A percentile compares a stretch with the other conserved stretches of the same genome.
phyloP scores from a whole-genome alignment of 2,888 invertebrate species.

The Buathra laborator region DNA sequence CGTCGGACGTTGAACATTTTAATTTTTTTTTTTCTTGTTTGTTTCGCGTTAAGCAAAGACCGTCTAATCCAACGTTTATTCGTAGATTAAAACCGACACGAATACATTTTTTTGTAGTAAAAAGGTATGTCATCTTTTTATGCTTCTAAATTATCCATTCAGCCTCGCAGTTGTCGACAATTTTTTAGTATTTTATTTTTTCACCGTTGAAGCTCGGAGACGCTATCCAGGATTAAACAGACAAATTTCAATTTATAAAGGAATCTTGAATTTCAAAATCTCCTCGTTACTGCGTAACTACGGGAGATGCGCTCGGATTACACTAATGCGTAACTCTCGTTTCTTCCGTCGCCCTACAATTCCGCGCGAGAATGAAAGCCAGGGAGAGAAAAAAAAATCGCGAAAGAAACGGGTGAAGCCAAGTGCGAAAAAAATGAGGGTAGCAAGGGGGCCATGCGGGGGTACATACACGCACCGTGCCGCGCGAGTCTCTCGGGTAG shows the following conservation, averaged over 20 bases:
- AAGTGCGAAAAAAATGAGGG: constrained; percentile 68
- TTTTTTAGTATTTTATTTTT: no score
- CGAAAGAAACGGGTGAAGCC: constrained; percentile 46
- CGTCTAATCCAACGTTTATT: background rate
- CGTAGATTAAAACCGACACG: constrained; percentile 11
- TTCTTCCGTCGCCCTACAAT: constrained; percentile 18
- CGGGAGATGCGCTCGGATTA: background rate
- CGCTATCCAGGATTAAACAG: background rate
- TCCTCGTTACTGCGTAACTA: background rate
- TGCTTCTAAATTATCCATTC: no score
- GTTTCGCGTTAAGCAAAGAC: background rate
- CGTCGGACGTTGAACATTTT: constrained; percentile 20
- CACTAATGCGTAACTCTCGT: constrained; percentile 37
- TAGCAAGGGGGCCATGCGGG: constrained; percentile 71
- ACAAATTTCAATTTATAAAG: background rate
- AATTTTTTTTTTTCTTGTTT: constrained; percentile 18
- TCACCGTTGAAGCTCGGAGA: no score
- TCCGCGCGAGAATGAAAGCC: constrained; percentile 32
- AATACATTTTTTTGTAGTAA: no score
- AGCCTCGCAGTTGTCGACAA: no score
- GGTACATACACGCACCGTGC: constrained; percentile 78
- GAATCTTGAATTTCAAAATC: background rate
- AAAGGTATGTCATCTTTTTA: no score
- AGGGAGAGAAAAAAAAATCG: constrained; percentile 4
- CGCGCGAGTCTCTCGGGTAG: constrained; percentile 71